Evolutionary conservation across 2,888 invertebrate species (phyloP).

Genomic region (Netelia inedita): DNA sequence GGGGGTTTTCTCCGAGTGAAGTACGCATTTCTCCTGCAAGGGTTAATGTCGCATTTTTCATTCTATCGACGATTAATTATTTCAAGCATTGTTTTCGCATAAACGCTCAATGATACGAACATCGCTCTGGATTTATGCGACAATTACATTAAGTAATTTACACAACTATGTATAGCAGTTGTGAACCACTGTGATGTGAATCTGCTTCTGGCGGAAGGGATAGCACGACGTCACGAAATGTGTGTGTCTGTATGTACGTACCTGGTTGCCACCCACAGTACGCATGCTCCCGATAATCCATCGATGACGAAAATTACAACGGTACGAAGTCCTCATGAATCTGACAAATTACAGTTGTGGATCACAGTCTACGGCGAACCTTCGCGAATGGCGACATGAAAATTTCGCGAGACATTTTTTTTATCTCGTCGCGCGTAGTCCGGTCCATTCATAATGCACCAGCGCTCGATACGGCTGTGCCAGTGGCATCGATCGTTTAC

Average conservation of each 20-base stretch:
- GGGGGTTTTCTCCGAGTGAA: too few relatives aligned
- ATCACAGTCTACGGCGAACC: conserved; percentile 11
- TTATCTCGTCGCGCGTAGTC: not conserved
- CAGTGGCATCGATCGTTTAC: conserved; percentile 65
- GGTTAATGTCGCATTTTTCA: too few relatives aligned
- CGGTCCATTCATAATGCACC: conserved; percentile 55
- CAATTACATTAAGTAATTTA: too few relatives aligned
- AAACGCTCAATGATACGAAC: too few relatives aligned
- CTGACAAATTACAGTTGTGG: not conserved
- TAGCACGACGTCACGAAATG: not conserved
- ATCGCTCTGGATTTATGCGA: too few relatives aligned
- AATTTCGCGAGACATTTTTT: conserved; percentile 10
- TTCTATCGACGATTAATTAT: too few relatives aligned
- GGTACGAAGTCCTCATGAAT: not conserved
- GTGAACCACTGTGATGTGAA: too few relatives aligned
- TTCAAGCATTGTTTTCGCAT: too few relatives aligned
- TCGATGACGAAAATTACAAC: conserved; percentile 25
- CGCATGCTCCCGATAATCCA: conserved; percentile 53
- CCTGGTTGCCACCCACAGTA: conserved; percentile 54
- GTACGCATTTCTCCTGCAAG: too few relatives aligned
- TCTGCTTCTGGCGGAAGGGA: too few relatives aligned
- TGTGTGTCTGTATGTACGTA: conserved; percentile 27
- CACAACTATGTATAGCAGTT: too few relatives aligned
- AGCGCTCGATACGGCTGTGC: conserved; percentile 65
- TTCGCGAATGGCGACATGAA: conserved; percentile 8